Conservation (phyloP, 2,888 invertebrate species). For the Asteroscopus sphinx region DNA sequence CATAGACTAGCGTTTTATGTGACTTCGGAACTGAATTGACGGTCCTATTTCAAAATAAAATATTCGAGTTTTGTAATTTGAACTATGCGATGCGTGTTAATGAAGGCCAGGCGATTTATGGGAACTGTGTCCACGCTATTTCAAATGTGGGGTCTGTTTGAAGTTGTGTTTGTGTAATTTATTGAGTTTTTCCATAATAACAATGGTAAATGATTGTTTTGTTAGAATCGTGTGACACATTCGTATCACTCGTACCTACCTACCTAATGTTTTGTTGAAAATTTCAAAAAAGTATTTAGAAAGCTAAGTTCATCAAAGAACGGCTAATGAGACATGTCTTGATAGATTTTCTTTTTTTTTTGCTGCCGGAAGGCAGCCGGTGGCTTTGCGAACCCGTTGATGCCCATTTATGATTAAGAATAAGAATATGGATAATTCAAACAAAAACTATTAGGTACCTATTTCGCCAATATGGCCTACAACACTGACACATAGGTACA, state of each 20-base stretch:
- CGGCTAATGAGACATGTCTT: no score
- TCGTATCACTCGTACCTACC: background rate
- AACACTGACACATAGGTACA: no score
- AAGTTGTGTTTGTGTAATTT: constrained; percentile 25
- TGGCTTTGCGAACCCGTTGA: no score
- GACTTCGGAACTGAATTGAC: constrained; percentile 60
- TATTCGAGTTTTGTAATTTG: constrained; percentile 50
- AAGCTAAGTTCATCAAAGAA: no score
- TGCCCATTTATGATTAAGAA: no score
- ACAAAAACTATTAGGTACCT: no score
- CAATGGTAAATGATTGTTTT: constrained; percentile 34
- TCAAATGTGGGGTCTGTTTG: constrained; percentile 23
- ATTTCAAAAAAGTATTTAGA: no score
- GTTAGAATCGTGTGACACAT: constrained; percentile 31
- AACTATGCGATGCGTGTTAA: constrained; percentile 46
- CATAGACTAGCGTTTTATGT: constrained; percentile 72
- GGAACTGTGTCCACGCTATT: constrained; percentile 29
- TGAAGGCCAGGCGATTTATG: constrained; percentile 35
- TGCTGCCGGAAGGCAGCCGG: no score
- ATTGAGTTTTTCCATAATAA: constrained; percentile 26
- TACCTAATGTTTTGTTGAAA: background rate
- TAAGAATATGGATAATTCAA: no score
- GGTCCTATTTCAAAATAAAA: constrained; percentile 54
- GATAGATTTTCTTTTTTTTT: no score
- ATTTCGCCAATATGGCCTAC: no score